Evolutionary conservation across 2,888 invertebrate species (phyloP).

Genomic region (Notodonta dromedarius): DNA sequence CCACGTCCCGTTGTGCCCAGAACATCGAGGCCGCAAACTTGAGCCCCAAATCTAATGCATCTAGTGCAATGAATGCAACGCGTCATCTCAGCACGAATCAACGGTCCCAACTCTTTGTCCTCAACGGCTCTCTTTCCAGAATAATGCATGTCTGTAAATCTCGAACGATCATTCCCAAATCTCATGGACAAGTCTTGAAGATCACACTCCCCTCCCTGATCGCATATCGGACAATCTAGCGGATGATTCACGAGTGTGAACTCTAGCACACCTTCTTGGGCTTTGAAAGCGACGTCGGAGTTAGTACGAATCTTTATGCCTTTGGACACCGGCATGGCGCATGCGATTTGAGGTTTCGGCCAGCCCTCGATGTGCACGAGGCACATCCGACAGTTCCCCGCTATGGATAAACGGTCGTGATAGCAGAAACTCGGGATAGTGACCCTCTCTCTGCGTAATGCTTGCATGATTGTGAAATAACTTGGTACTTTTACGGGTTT

Average conservation of each 20-base stretch:
- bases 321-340: constrained; percentile 98
- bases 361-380: constrained; percentile 98
- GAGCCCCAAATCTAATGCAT: constrained; percentile 98
- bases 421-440: constrained; percentile 97
- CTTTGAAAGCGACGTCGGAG: constrained; percentile 90
- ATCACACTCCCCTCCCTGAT: constrained; percentile 97
- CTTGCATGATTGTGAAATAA: constrained; percentile 96
- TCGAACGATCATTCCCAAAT: constrained; percentile 96
- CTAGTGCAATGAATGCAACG: constrained; percentile 99
- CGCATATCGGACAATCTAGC: constrained; percentile 99
- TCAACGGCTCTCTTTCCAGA: constrained; percentile 97
- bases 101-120: constrained; percentile 97
- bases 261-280: constrained; percentile 95
- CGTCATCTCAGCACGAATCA: constrained; percentile 99
- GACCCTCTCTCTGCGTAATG: constrained; percentile 55
- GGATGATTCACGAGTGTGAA: constrained; percentile 99
- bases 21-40: constrained; percentile 98
- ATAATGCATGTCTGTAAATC: constrained; percentile 95
- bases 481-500: constrained; percentile 95
- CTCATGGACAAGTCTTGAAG: constrained; percentile 99
- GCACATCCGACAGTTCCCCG: constrained; percentile 99
- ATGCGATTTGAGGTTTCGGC: constrained; percentile 98
- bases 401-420: constrained; percentile 98
- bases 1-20: constrained; percentile 96
- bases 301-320: constrained; percentile 98